phyloP scores from a whole-genome alignment of 1,140 invertebrate species.

The Drosophila cardini region DNA sequence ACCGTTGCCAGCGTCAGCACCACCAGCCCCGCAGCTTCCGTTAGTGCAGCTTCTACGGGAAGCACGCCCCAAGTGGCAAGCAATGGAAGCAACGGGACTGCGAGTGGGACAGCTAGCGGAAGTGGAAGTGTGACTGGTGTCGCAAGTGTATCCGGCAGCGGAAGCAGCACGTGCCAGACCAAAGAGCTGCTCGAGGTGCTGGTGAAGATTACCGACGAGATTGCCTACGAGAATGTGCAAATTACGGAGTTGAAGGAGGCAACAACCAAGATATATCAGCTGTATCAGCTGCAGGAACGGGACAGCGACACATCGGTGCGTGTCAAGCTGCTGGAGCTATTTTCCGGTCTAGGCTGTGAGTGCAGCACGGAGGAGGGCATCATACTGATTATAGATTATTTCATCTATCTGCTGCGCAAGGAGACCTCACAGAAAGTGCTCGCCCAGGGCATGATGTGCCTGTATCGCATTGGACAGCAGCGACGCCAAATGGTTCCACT shows the following conservation, averaged over 20 bases:
- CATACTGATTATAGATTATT: conserved; percentile 87
- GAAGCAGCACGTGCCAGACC: conserved; percentile 10
- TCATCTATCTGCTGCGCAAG: conserved; percentile 89
- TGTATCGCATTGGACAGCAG: conserved; percentile 73
- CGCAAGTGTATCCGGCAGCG: not conserved
- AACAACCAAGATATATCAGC: conserved; percentile 63
- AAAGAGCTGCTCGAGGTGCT: conserved; percentile 74
- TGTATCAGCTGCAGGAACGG: conserved; percentile 73
- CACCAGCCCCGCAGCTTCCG: not conserved
- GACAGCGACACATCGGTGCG: conserved; percentile 76
- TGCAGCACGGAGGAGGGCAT: conserved; percentile 58
- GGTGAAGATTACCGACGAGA: conserved; percentile 79
- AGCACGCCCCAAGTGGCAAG: not conserved
- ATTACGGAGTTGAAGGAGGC: conserved; percentile 66
- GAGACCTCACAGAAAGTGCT: conserved; percentile 93
- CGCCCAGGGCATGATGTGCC: conserved; percentile 76
- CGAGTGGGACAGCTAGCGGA: not conserved
- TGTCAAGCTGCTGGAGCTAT: conserved; percentile 71
- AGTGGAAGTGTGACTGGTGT: not conserved
- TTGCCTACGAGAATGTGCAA: conserved; percentile 66
- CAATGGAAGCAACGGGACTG: not conserved
- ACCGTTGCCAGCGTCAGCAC: not conserved
- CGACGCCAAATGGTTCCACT: conserved; percentile 59
- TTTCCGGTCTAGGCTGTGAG: conserved; percentile 71
- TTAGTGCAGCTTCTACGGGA: not conserved